Evolutionary conservation across 2,113 vertebrate species (phyloP).

Genomic region (Peucedramus taeniatus): DNA sequence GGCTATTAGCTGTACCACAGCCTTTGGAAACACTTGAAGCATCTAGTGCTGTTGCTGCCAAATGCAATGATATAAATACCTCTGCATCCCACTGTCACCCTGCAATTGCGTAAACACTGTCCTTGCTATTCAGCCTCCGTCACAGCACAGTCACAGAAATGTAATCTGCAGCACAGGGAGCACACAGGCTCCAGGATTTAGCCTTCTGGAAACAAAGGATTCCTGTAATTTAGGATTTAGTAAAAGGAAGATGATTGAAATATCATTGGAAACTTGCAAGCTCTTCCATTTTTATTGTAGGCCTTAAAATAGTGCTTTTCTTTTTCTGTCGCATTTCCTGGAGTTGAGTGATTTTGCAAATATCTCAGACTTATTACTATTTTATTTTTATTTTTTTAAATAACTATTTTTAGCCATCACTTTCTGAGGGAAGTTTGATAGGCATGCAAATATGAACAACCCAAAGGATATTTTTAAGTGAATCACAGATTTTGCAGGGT

Average conservation of each 20-base stretch:
- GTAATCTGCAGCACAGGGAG: not conserved
- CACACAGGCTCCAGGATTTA: not conserved
- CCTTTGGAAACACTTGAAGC: not conserved
- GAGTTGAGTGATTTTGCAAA: not conserved
- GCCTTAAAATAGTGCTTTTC: not conserved
- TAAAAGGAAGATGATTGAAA: not conserved
- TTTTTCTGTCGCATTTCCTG: not conserved
- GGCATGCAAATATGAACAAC: not conserved
- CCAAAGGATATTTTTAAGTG: not conserved
- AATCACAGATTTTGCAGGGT: not conserved
- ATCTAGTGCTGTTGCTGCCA: not conserved
- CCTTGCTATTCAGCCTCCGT: not conserved
- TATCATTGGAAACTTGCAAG: not conserved
- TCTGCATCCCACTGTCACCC: not conserved
- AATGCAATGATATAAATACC: not conserved
- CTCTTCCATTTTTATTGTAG: not conserved
- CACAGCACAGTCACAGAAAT: not conserved
- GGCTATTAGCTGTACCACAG: not conserved
- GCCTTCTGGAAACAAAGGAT: not conserved
- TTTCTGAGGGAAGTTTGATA: not conserved
- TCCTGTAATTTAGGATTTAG: not conserved
- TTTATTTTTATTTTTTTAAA: not conserved
- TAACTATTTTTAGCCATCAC: not conserved
- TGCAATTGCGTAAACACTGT: not conserved
- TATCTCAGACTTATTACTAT: not conserved